A percentile compares a stretch with the other conserved stretches of the same genome.
phyloP scores from a whole-genome alignment of 2,797 vertebrate species.

The Mastacembelus armatus region DNA sequence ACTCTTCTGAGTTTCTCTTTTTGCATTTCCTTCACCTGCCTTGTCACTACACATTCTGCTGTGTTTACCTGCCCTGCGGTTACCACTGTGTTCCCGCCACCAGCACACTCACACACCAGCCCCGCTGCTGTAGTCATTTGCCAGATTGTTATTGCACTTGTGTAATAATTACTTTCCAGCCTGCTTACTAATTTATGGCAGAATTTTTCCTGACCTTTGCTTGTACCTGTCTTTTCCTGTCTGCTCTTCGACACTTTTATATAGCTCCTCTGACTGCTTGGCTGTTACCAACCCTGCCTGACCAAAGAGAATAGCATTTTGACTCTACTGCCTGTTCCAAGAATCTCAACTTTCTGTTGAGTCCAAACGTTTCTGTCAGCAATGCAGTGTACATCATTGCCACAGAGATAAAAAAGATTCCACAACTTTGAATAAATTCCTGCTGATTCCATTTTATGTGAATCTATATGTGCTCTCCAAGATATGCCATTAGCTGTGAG shows the following conservation, averaged over 20 bases:
- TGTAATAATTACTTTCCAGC: too few species aligned
- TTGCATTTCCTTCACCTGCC: too few species aligned
- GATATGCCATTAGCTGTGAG: conserved; percentile 33
- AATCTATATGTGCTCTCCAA: conserved; percentile 40
- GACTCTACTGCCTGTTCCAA: not conserved
- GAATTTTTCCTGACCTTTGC: not conserved
- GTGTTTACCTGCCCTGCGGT: too few species aligned
- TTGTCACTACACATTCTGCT: too few species aligned
- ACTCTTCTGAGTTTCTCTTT: too few species aligned
- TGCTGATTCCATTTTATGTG: conserved; percentile 35
- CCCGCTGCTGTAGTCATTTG: too few species aligned
- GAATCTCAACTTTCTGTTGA: not conserved
- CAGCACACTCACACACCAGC: too few species aligned
- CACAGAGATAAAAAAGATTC: conserved; percentile 16
- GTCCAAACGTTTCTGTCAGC: not conserved
- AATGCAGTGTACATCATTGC: not conserved
- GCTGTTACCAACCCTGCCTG: not conserved
- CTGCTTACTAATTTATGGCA: too few species aligned
- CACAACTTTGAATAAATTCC: conserved; percentile 20
- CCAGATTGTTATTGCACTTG: too few species aligned
- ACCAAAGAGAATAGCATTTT: not conserved
- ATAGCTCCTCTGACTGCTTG: not conserved
- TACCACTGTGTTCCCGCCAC: too few species aligned
- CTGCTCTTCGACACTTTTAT: not conserved
- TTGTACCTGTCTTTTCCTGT: too few species aligned